Conservation (phyloP, 2,113 vertebrate species). For the Cavia porcellus region DNA sequence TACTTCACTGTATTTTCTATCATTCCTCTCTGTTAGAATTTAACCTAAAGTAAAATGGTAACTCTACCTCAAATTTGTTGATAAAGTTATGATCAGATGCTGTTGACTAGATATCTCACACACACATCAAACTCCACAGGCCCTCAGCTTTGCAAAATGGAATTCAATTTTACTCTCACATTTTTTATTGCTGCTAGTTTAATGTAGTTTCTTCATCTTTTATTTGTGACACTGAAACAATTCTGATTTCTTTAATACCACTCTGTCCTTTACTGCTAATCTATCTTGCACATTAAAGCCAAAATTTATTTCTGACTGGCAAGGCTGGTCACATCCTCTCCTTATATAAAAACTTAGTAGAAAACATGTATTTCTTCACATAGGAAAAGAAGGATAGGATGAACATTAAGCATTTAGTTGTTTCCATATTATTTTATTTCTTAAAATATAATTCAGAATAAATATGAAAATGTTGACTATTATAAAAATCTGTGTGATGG, state of each 20-base stretch:
- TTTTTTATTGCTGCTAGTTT: not conserved
- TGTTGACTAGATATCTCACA: not conserved
- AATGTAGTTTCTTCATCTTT: not conserved
- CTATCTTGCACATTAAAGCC: not conserved
- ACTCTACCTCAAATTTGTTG: not conserved
- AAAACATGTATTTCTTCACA: not conserved
- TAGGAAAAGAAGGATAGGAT: not conserved
- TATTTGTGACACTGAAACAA: not conserved
- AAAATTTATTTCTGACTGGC: not conserved
- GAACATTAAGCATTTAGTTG: constrained; percentile 1
- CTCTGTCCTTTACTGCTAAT: not conserved
- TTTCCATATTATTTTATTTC: not conserved
- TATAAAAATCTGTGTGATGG: not conserved
- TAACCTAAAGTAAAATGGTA: not conserved
- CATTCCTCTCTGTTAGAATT: not conserved
- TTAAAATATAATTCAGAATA: constrained; percentile 41
- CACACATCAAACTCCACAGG: not conserved
- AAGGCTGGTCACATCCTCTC: not conserved
- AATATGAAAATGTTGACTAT: not conserved
- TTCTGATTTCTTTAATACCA: not conserved
- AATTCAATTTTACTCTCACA: not conserved
- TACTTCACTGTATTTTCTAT: too few relatives aligned
- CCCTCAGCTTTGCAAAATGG: not conserved
- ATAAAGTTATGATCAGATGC: not conserved
- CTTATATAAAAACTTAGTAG: not conserved